Conservation (phyloP, 2,797 vertebrate genomes). For the Ptychobarbus kaznakovi region DNA sequence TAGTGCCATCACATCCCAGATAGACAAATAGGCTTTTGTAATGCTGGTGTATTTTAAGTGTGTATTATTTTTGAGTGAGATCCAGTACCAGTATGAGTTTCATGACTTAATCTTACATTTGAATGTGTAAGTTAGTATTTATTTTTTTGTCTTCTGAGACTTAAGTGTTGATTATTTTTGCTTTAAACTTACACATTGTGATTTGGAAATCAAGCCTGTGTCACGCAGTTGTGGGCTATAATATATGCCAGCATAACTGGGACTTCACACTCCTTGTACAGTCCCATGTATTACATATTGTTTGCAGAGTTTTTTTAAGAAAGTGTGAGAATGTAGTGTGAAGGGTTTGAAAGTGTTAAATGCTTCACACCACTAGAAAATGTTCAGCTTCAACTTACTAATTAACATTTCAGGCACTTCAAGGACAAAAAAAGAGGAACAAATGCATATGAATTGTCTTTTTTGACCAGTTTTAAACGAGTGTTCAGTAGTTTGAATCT, state of each 20-base stretch:
- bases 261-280: neutral
- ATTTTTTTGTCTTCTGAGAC: neutral
- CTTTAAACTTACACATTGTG: neutral
- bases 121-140: neutral
- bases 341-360: neutral
- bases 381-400: neutral
- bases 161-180: neutral
- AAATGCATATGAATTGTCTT: neutral
- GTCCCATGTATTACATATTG: neutral
- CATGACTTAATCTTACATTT: neutral
- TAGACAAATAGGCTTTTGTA: neutral
- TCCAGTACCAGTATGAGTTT: neutral
- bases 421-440: neutral
- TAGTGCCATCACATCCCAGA: conserved; percentile 23
- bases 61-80: neutral
- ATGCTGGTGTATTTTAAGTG: neutral
- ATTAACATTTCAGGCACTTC: neutral
- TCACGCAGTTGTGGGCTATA: neutral
- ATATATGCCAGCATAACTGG: neutral
- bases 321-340: neutral
- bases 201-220: neutral
- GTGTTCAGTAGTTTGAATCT: neutral
- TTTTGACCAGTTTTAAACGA: neutral
- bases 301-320: neutral
- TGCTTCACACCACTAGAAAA: neutral